Evolutionary conservation across 1,140 invertebrate genomes (phyloP), one percentile per base, ranked within the genome.

Genomic region (Bombyx mori): DNA sequence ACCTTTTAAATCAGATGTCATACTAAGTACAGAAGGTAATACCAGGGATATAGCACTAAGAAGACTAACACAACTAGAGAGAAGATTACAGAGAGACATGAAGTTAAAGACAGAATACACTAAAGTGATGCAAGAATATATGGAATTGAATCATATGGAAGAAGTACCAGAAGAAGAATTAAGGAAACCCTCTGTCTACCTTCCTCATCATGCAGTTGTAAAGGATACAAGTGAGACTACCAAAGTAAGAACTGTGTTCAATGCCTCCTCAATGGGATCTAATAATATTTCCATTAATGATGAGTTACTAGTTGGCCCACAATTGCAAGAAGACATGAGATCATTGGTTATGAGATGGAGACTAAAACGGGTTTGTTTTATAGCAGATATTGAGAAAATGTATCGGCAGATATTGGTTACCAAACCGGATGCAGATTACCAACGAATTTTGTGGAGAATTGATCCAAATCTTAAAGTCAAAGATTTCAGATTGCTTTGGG

Each of bases 361-460:
- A 49, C 26, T 35, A 35, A 35, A 5, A 35, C 26, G 26, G 26
- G 26, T 35, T 35, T 35, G 26, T 35, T 35, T 35, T 35, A 12
- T 49, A 22, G 6, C 2, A 10, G 45, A 87, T 58, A 73, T 86
- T n/a, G 50, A 57, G 12, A 70, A 83, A 64, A 87, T 87, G 77
- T 88, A 78, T 54, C 55, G 77, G 1, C 73, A 77, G 62, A 71
- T 88, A 8, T 43, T 65, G 9, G 59, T 86, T 12, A n/a, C 57
- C 44, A 42, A 58, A 22, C 56, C 74, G 42, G 66, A 82, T 54
- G 43, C 50, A 18, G 58, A 75, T 7, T 74, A 66, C n/a, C 77
- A 85, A 68, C 48, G 70, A 56, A 80, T 86, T 7, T 5, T 85
- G 1, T 87, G 82, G 81, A 54, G 75, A 43, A 42, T 6, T 1